Conservation (phyloP, 2,888 invertebrate genomes). For the Synanthedon myopaeformis region DNA sequence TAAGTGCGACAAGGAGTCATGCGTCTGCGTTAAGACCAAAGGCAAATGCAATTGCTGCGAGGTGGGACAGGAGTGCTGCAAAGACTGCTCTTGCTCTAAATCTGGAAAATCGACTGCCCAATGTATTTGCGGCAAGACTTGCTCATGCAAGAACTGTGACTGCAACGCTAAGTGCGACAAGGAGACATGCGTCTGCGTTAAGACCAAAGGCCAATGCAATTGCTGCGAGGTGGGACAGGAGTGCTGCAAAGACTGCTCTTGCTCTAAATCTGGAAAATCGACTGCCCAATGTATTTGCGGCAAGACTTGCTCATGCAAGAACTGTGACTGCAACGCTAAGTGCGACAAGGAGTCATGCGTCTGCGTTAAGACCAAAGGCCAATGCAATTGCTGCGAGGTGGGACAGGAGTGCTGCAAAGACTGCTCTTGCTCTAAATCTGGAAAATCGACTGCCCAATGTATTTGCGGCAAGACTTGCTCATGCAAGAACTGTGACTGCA, state of each 20-base stretch:
- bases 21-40: conserved; percentile 13
- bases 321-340: not conserved
- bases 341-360: conserved; percentile 5
- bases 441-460: not conserved
- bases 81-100: conserved; percentile 19
- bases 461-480: not conserved
- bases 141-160: not conserved
- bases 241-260: conserved; percentile 21
- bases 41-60: conserved; percentile 17
- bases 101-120: not conserved
- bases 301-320: not conserved
- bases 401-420: conserved; percentile 9
- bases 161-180: conserved; percentile 11
- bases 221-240: conserved; percentile 14
- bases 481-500: too few species aligned
- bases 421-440: conserved; percentile 1
- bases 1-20: conserved; percentile 11
- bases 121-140: too few species aligned
- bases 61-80: conserved; percentile 14
- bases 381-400: conserved; percentile 10
- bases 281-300: not conserved
- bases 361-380: conserved; percentile 10
- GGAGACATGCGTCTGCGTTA: conserved; percentile 12
- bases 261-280: conserved; percentile 6
- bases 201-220: conserved; percentile 15